Base-by-base conservation (phyloP, 1,140 invertebrate genomes). In the Drosophila sechellia region DNA sequence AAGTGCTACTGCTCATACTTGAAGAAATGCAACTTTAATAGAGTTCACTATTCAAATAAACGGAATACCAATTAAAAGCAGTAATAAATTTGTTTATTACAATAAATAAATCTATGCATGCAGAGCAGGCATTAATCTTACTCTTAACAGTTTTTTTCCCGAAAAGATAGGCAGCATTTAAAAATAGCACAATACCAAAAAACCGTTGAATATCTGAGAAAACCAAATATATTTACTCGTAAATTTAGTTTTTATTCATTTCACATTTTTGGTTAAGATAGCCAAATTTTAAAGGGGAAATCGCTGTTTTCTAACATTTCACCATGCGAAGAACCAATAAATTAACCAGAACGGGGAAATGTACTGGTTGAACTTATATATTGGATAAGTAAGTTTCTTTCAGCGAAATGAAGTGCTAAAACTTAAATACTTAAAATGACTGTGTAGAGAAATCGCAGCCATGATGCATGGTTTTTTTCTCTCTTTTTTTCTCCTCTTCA, bases 261-360 rank as follows among this genome's bases (percentile, higher is more conserved):
- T 8, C 35, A 63, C 60, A 63, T 43, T 43, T 63, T 69, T 52
- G 65, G 34, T 34, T 39, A 39, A 22, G 37, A 37, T 46, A 45
- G 11, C 37, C 13, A 61, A 13, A 11, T 34, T 11, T 34, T 27
- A 4, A 31, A 34, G 37, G 34, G 52, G 13, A 59, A 61, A 40
- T 61, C 11, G 6, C 20, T 57, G 35, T 40, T 20, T 40, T 20
- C 12, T 4, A 10, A 61, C 56, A 56, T 42, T 61, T 59, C 54
- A 61, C 37, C 39, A 31, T 40, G n/a, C 27, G 22, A 40, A 39
- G 25, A 61, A 61, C 25, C 22, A 42, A 61, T 61, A 61, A 61
- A 61, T 59, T 34, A 34, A 22, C 12, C 1, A 4, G 27, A 31
- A 27, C 11, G 1, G 10, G 10, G 8, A 3, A 4, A 31, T 35